Conservation (phyloP, 2,888 invertebrate genomes). For the Epinotia ramella region DNA sequence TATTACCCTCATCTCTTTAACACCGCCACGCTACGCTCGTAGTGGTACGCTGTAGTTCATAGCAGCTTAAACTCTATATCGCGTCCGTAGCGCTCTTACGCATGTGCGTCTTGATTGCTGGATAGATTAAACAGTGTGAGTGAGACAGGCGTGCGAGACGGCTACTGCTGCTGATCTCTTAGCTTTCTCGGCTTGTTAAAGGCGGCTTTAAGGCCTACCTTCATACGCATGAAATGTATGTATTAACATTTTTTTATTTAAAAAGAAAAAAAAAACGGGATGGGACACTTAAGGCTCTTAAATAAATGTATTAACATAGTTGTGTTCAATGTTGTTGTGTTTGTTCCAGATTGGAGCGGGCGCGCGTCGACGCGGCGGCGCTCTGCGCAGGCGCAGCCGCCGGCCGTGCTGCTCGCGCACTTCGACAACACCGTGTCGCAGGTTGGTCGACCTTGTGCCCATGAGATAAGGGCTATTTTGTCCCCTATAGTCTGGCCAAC, state of each 20-base stretch:
- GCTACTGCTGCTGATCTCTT: not conserved
- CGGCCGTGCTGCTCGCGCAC: conserved; percentile 86
- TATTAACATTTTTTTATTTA: no score
- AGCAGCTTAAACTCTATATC: no score
- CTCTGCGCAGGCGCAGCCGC: conserved; percentile 72
- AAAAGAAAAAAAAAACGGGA: no score
- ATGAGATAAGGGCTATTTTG: not conserved
- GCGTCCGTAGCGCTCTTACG: no score
- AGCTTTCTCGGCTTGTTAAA: not conserved
- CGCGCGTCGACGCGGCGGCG: conserved; percentile 72
- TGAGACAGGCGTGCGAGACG: no score
- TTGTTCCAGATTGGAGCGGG: conserved; percentile 77
- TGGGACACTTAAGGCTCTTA: no score
- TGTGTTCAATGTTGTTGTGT: conserved; percentile 21
- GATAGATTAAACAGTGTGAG: no score
- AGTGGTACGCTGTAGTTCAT: no score
- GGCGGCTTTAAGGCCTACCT: not conserved
- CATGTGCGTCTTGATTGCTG: no score
- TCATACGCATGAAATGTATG: not conserved
- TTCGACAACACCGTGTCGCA: conserved; percentile 91
- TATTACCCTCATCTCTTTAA: no score
- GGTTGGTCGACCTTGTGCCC: conserved; percentile 68
- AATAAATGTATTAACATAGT: no score
- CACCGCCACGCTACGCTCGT: no score
- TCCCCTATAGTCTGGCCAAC: not conserved